Evolutionary conservation across 2,888 invertebrate genomes (phyloP).

Genomic region (Strigamia maritima): DNA sequence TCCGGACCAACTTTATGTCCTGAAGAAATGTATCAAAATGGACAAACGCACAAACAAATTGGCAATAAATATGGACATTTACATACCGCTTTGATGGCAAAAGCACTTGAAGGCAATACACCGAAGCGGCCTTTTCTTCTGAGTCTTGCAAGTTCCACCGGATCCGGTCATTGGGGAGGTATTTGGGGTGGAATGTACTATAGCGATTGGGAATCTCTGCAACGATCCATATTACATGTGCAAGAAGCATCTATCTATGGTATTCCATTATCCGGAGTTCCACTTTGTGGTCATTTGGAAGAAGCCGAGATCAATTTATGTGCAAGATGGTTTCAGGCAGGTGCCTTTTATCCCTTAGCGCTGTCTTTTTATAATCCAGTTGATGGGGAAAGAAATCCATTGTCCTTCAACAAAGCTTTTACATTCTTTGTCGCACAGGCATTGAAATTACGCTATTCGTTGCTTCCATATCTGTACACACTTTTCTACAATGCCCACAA

Average conservation of each 20-base stretch:
- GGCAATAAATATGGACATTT: conserved; percentile 59
- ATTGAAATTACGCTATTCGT: conserved; percentile 56
- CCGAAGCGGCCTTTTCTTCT: conserved; percentile 46
- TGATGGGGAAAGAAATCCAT: conserved; percentile 55
- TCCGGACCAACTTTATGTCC: conserved; percentile 51
- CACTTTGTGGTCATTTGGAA: conserved; percentile 44
- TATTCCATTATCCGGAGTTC: conserved; percentile 46
- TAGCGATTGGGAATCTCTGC: conserved; percentile 61
- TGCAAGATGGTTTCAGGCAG: conserved; percentile 66
- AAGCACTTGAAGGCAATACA: conserved; percentile 44
- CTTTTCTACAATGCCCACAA: conserved; percentile 54
- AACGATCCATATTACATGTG: conserved; percentile 56
- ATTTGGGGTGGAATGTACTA: conserved; percentile 56
- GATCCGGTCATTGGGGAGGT: conserved; percentile 50
- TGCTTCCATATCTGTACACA: conserved; percentile 62
- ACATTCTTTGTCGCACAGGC: conserved; percentile 53
- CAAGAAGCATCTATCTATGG: conserved; percentile 55
- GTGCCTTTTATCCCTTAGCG: conserved; percentile 63
- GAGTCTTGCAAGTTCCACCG: conserved; percentile 52
- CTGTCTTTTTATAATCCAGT: conserved; percentile 49
- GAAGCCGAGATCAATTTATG: conserved; percentile 57
- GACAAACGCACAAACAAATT: conserved; percentile 49
- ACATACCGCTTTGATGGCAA: conserved; percentile 49
- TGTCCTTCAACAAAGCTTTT: conserved; percentile 55
- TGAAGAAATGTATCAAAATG: conserved; percentile 47